Evolutionary conservation across 2,113 vertebrate genomes (phyloP), one percentile per base, ranked within the genome.

Genomic region (Felis chaus): DNA sequence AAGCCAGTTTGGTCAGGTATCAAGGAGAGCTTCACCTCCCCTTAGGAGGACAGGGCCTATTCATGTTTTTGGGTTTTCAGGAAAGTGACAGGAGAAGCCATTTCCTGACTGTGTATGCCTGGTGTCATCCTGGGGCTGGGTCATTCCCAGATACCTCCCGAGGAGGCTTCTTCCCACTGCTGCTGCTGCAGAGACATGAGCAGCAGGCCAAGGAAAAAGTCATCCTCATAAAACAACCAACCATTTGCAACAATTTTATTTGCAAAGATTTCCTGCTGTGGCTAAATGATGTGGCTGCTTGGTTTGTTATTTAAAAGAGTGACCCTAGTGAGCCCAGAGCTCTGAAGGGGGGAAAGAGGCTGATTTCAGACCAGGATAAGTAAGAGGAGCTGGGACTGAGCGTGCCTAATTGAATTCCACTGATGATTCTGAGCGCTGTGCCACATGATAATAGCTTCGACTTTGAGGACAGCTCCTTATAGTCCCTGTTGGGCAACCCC

Each of bases 281-380:
- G 33, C 87, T 95, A 96, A 97, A 92, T 71, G 79, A 9, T 93
- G 79, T 68, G 82, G 89, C 50, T 94, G 89, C 92, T 94, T 88
- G 50, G 65, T 90, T 96, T 97, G 89, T 98, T 95, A 96, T 97
- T 97, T 96, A 96, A 97, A 95, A 97, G 89, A 97, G 93, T 92
- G 96, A 97, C 86, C 95, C 96, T 92, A 90, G 94, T 87, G 95
- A 94, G 92, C 86, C 81, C 85, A 69, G 65, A 65, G 53, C 87
- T 81, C 66, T 87, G 83, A 27, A 14, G 12, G n/a, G 50, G 78
- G 14, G 55, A 36, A 39, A 63, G 61, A 95, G 45, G 45, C 74
- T 65, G 48, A 57, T 84, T 96, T 94, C 83, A 88, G 93, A 80
- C 10, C 41, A 50, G 39, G 29, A 14, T 50, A 39, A 50, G 41